Conservation (phyloP, 1,140 invertebrate species). For the Scaptomyza pallida region DNA sequence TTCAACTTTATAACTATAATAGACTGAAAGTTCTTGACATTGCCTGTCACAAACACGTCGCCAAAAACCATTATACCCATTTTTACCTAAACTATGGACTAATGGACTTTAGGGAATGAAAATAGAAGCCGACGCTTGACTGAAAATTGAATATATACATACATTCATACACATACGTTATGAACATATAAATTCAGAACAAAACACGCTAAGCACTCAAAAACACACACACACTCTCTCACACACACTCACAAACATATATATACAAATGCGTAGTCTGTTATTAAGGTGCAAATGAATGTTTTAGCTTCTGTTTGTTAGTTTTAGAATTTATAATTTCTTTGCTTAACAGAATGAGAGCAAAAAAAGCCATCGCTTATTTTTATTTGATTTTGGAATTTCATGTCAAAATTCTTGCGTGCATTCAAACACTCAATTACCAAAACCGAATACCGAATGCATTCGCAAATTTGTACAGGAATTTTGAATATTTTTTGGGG, state of each 20-base stretch:
- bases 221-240: background rate
- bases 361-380: too few relatives aligned
- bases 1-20: too few relatives aligned
- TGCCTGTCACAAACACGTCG: too few relatives aligned
- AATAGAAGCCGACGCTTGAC: background rate
- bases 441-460: background rate
- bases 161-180: too few relatives aligned
- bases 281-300: too few relatives aligned
- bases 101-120: too few relatives aligned
- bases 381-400: slow-evolving; percentile 15
- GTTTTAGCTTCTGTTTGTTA: too few relatives aligned
- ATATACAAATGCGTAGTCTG: background rate
- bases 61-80: too few relatives aligned
- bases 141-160: slow-evolving; percentile 1
- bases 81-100: too few relatives aligned
- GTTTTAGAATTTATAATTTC: background rate
- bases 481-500: too few relatives aligned
- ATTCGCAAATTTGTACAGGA: background rate
- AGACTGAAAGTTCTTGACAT: too few relatives aligned
- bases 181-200: background rate
- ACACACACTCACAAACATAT: too few relatives aligned
- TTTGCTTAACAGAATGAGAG: background rate
- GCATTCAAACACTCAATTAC: slow-evolving; percentile 4
- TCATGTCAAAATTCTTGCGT: slow-evolving; percentile 7
- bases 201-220: background rate